Evolutionary conservation across 1,140 invertebrate genomes (phyloP).

Genomic region (Argopecten irradians): DNA sequence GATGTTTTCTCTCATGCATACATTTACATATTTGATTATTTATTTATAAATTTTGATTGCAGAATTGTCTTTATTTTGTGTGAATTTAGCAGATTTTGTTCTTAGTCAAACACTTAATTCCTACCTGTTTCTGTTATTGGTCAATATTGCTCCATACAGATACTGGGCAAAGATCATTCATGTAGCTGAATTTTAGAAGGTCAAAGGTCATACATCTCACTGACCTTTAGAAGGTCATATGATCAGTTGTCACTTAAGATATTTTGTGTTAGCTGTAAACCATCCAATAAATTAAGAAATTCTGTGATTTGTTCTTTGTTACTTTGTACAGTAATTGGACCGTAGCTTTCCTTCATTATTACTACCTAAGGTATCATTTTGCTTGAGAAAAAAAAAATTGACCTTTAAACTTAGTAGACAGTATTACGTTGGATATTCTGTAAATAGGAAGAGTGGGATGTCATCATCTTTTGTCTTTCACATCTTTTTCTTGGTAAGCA

Average conservation of each 20-base stretch:
- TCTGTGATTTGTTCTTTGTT: neutral
- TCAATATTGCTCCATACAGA: neutral
- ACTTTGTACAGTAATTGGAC: no score
- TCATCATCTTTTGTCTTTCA: no score
- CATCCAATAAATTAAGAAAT: neutral
- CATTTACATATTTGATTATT: no score
- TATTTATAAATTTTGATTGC: neutral
- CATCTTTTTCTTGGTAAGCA: no score
- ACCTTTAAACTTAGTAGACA: no score
- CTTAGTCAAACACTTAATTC: neutral
- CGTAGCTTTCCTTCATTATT: no score
- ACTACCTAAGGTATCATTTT: no score
- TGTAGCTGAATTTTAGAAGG: neutral
- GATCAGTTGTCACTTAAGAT: neutral
- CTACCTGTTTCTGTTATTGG: neutral
- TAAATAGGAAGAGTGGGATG: no score
- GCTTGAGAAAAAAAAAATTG: no score
- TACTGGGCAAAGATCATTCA: neutral
- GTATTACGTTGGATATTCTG: no score
- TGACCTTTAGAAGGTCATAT: neutral
- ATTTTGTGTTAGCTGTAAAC: constrained; percentile 19
- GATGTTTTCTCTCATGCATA: neutral
- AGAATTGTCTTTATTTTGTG: neutral
- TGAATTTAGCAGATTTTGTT: neutral
- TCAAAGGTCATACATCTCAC: neutral